phyloP scores from a whole-genome alignment of 2,888 invertebrate genomes.

The Pristionchus mayeri region DNA sequence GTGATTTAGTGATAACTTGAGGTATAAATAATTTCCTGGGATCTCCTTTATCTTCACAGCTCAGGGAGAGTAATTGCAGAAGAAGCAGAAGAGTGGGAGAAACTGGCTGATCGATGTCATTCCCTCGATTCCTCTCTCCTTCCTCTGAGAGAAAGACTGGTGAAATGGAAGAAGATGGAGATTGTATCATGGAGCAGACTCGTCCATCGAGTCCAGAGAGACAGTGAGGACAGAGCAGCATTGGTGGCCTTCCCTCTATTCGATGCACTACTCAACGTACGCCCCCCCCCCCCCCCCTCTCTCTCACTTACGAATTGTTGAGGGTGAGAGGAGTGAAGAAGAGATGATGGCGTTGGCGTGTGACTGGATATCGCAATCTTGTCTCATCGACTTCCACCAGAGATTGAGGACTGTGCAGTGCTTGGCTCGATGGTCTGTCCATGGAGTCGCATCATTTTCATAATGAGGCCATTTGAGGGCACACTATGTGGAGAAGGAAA shows the following conservation, averaged over 20 bases:
- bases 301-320: not conserved
- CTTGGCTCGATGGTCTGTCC: constrained; percentile 35
- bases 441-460: not conserved
- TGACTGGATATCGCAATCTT: constrained; percentile 84
- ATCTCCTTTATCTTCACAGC: no score
- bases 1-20: no score
- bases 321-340: constrained; percentile 50
- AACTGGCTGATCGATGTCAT: constrained; percentile 79
- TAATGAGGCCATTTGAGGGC: constrained; percentile 34
- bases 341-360: constrained; percentile 69
- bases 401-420: constrained; percentile 85
- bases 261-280: constrained; percentile 60
- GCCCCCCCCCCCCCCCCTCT: no score
- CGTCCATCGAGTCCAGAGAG: constrained; percentile 61
- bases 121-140: constrained; percentile 85
- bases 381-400: constrained; percentile 87
- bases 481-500: not conserved
- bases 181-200: constrained; percentile 50
- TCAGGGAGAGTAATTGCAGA: no score
- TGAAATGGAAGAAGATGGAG: constrained; percentile 87
- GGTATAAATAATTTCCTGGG: no score
- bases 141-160: constrained; percentile 86
- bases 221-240: constrained; percentile 62
- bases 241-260: constrained; percentile 71
- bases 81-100: constrained; percentile 74